These are phyloP conservation scores for Aplodontia rufa DNA, from an alignment of 2,113 vertebrate species.

Conservation along the genomic window DNA sequence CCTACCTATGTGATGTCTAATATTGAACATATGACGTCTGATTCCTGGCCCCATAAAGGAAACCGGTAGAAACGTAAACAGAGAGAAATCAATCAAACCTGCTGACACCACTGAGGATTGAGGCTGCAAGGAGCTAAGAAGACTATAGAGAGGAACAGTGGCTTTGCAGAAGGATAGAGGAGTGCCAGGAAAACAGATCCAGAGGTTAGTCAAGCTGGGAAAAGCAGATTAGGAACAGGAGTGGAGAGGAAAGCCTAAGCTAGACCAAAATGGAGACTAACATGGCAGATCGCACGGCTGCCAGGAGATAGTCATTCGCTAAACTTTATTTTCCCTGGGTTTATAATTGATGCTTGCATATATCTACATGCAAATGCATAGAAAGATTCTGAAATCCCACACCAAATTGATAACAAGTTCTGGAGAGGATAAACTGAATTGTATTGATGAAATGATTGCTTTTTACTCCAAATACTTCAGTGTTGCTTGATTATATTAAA, in stretches of 20 bases:
- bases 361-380: not conserved
- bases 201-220: not conserved
- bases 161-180: not conserved
- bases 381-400: not conserved
- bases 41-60: not conserved
- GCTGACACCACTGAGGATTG: rapidly evolving
- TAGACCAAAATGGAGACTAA: not conserved
- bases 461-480: not conserved
- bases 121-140: not conserved
- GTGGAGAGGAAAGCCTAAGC: not conserved
- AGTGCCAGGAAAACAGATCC: not conserved
- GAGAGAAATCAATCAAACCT: not conserved
- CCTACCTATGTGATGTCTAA: not conserved
- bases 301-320: not conserved
- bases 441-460: not conserved
- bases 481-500: not conserved
- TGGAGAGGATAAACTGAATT: not conserved
- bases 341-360: not conserved
- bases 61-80: not conserved
- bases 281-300: not conserved
- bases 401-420: not conserved
- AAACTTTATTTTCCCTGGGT: not conserved
- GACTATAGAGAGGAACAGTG: not conserved
- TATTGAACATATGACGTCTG: not conserved
- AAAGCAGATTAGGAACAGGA: not conserved